Conservation (phyloP, 2,113 vertebrate species). For the Eidolon helvum region DNA sequence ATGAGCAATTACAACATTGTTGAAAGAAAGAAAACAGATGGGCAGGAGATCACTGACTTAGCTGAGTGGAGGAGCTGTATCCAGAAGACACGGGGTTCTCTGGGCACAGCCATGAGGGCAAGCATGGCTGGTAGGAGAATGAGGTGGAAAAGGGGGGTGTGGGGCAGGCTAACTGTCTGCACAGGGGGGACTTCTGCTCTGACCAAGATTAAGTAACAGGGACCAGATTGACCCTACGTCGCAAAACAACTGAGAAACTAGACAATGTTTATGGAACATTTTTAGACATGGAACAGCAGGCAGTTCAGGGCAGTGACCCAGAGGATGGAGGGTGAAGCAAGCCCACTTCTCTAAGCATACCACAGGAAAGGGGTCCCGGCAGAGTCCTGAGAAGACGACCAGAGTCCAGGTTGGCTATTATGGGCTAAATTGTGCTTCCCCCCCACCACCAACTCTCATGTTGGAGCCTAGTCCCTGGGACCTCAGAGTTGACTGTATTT, state of each 20-base stretch:
- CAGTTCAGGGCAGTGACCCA: neutral
- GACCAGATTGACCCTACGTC: neutral
- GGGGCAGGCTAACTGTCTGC: neutral
- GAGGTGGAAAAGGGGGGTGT: neutral
- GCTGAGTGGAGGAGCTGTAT: neutral
- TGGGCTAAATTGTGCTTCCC: neutral
- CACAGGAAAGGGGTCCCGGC: neutral
- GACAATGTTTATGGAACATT: neutral
- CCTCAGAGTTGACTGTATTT: neutral
- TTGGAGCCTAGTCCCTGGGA: neutral
- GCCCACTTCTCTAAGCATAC: rapidly evolving
- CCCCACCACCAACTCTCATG: neutral
- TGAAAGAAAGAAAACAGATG: neutral
- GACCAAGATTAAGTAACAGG: neutral
- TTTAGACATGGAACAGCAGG: neutral
- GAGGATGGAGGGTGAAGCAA: neutral
- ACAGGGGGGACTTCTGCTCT: neutral
- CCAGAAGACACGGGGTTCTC: too few species aligned
- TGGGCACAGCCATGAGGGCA: neutral
- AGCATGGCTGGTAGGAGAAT: neutral
- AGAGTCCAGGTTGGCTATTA: neutral
- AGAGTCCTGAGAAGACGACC: neutral
- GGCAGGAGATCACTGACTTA: neutral
- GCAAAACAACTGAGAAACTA: neutral
- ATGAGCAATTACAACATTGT: neutral